Evolutionary conservation across 2,797 vertebrate genomes (phyloP).

Genomic region (Jordanella pulchra): DNA sequence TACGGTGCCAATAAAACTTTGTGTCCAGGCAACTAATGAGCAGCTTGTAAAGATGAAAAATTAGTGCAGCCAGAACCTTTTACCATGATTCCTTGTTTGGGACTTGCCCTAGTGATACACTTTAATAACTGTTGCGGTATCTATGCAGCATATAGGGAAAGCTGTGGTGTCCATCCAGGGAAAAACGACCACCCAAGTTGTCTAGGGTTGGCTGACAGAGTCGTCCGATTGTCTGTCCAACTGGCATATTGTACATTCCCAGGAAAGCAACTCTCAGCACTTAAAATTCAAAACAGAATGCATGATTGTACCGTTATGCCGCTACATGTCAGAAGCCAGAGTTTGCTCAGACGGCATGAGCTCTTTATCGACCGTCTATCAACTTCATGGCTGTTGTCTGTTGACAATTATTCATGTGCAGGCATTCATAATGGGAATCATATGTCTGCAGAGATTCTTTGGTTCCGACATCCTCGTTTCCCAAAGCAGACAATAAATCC

Average conservation of each 20-base stretch:
- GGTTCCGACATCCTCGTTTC: conserved; percentile 22
- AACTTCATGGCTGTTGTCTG: conserved; percentile 43
- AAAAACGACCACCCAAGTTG: conserved; percentile 71
- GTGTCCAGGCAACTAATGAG: conserved; percentile 65
- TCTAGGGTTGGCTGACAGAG: conserved; percentile 46
- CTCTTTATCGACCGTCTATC: conserved; percentile 36
- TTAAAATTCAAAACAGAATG: conserved; percentile 39
- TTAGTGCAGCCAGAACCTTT: conserved; percentile 19
- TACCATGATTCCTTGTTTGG: conserved; percentile 19
- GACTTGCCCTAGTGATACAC: conserved; percentile 13
- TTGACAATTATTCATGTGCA: conserved; percentile 45
- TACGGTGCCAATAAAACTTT: conserved; percentile 53
- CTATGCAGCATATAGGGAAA: conserved; percentile 32
- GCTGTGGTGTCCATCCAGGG: conserved; percentile 53
- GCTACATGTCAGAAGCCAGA: conserved; percentile 33
- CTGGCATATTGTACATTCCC: conserved; percentile 69
- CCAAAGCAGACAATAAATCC: conserved; percentile 37
- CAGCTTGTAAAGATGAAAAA: conserved; percentile 50
- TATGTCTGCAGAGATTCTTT: conserved; percentile 31
- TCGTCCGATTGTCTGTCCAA: conserved; percentile 75
- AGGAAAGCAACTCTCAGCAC: conserved; percentile 32
- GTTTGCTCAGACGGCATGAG: conserved; percentile 12
- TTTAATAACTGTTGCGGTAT: conserved; percentile 45
- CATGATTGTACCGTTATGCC: conserved; percentile 20
- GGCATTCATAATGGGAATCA: conserved; percentile 51